Conservation (phyloP, 2,797 vertebrate species). For the Poeciliopsis infans region DNA sequence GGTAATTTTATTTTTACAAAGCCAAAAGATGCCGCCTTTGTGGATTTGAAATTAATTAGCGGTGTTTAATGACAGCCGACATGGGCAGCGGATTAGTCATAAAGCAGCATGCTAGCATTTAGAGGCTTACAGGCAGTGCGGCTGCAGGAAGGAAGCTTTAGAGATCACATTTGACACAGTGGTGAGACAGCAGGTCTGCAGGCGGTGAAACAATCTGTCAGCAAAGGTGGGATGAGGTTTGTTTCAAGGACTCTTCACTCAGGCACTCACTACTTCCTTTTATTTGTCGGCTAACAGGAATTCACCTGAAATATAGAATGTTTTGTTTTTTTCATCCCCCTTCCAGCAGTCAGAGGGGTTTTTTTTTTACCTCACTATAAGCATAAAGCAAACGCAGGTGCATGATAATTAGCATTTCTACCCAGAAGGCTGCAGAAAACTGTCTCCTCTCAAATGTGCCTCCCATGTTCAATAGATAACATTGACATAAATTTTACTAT, state of each 20-base stretch:
- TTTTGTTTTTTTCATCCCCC: neutral
- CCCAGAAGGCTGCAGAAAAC: neutral
- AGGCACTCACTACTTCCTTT: slow-evolving; percentile 9
- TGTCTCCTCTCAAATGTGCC: neutral
- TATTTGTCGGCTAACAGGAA: neutral
- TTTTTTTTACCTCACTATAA: neutral
- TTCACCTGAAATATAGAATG: neutral
- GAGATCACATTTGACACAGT: slow-evolving; percentile 64
- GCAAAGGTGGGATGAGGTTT: slow-evolving; percentile 44
- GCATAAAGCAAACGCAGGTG: slow-evolving; percentile 8
- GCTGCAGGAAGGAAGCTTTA: slow-evolving; percentile 46
- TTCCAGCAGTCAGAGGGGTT: neutral
- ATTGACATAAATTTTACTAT: neutral
- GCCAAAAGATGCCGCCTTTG: slow-evolving; percentile 20
- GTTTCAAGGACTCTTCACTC: slow-evolving; percentile 46
- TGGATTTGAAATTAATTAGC: slow-evolving; percentile 59
- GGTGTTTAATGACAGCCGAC: slow-evolving; percentile 50
- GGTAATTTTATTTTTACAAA: slow-evolving; percentile 5
- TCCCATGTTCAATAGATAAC: neutral
- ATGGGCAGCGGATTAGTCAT: slow-evolving; percentile 36
- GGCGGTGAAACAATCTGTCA: slow-evolving; percentile 47
- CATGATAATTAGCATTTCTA: neutral
- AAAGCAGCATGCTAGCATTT: slow-evolving; percentile 45
- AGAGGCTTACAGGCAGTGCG: slow-evolving; percentile 32
- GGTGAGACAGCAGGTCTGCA: slow-evolving; percentile 53